A percentile compares a stretch with the other conserved stretches of the same genome.
phyloP scores from a whole-genome alignment of 64 coral and sea anemone species.

The Pocillopora damicornis region DNA sequence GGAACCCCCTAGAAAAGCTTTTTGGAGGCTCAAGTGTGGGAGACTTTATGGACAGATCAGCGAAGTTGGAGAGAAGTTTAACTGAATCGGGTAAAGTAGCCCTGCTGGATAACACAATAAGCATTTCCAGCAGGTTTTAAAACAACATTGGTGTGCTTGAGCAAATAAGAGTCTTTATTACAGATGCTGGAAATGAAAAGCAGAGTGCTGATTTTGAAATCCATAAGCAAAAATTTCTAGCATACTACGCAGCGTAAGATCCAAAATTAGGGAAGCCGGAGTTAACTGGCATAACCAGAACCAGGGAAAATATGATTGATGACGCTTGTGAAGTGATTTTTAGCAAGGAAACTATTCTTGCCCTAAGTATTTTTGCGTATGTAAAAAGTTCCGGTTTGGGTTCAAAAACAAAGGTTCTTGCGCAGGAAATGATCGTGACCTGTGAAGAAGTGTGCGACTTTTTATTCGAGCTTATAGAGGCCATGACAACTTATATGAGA shows the following conservation, averaged over 20 bases:
- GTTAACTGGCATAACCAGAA: not conserved
- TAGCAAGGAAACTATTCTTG: not conserved
- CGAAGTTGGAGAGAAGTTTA: not conserved
- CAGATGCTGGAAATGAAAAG: not conserved
- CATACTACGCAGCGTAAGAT: not conserved
- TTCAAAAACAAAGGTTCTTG: conserved; percentile 19
- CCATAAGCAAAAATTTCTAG: conserved; percentile 1
- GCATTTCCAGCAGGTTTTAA: not conserved
- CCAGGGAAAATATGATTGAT: conserved; percentile 5
- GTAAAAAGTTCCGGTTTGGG: not conserved
- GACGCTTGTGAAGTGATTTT: conserved; percentile 11
- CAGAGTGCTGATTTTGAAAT: not conserved
- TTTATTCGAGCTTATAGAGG: conserved; percentile 29
- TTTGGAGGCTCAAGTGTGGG: not conserved
- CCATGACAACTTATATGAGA: conserved; percentile 31
- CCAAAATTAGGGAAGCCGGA: conserved; percentile 14
- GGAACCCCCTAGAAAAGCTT: conserved; percentile 27
- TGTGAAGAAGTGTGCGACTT: conserved; percentile 41
- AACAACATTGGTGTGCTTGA: not conserved
- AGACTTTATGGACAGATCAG: conserved; percentile 17
- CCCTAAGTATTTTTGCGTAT: not conserved
- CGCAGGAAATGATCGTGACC: conserved; percentile 19
- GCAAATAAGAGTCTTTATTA: not conserved
- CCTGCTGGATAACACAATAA: not conserved
- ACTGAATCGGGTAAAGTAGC: not conserved